Evolutionary conservation across 2,797 vertebrate genomes (phyloP), one percentile per base, ranked within the genome.

Genomic region (Ptychadena robeensis): DNA sequence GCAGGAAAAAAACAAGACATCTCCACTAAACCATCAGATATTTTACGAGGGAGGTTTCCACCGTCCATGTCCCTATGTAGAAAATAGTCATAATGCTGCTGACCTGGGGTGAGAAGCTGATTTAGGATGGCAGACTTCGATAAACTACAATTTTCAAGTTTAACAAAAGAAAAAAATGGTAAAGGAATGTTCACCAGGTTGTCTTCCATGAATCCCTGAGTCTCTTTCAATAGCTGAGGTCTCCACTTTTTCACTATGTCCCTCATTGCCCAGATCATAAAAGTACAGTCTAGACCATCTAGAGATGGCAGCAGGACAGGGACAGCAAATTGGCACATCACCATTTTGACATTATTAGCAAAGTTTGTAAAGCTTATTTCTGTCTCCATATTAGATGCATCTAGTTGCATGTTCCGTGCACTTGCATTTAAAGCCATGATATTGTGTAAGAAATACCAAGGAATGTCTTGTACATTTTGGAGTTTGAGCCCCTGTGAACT

Each of bases 241-340:
- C 79, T 91, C 93, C 94, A 96, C 2, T 90, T 90, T 85, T 91
- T 91, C 61, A 94, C 74, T 14, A 93, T 87, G 2, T 87, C 87
- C 88, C 95, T 89, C 82, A 94, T 87, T 72, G 94, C 92, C 65
- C 91, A 95, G 18, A 96, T 91, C 73, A 96, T 92, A 35, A 96
- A 92, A 0, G 69, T 87, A 69, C 88, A 84, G 75, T 86, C 53
- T 59, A 73, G 80, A 6, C 72, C 27, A 25, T 92, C 91, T 0
- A 78, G 79, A 85, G 92, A 88, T 0, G 94, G 94, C 74, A 96
- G 87, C 66, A 96, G 85, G 0, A 96, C 87, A 7, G 95, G 95
- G 1, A 96, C 93, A 35, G 95, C 92, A 81, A 95, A 96, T 87
- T 92, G 92, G 86, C 95, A 95, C 88, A 94, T 92, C 0, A 93